These are phyloP conservation scores for Steinernema scapterisci DNA, from an alignment of 2,888 invertebrate genomes.

Conservation along the genomic window DNA sequence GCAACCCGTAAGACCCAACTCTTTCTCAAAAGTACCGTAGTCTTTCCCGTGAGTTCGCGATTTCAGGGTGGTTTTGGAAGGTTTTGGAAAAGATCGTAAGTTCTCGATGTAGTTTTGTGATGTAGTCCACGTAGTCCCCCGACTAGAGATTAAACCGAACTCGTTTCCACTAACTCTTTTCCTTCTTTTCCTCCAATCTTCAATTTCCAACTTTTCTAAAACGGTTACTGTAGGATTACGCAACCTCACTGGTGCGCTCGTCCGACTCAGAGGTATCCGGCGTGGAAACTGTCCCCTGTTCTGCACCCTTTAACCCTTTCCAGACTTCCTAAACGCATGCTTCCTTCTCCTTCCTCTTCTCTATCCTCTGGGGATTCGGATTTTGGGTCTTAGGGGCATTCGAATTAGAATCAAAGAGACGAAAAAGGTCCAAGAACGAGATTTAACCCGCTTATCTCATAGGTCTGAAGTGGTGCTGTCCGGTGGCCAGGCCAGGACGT, in stretches of 20 bases:
- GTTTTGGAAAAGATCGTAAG: neutral
- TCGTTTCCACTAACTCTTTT: slow-evolving; percentile 24
- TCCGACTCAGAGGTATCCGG: slow-evolving; percentile 24
- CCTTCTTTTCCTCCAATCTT: neutral
- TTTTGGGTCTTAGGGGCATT: neutral
- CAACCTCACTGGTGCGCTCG: slow-evolving; percentile 24
- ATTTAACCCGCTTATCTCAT: neutral
- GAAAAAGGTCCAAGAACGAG: neutral
- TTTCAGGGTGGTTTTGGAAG: neutral
- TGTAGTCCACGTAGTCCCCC: neutral
- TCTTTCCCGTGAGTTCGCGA: slow-evolving; percentile 24
- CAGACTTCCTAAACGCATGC: neutral
- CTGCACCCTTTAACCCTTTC: slow-evolving; percentile 21
- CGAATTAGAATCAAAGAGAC: too few species aligned
- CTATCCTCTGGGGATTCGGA: neutral
- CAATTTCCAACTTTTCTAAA: neutral
- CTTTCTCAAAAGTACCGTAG: neutral
- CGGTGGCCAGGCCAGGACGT: slow-evolving; percentile 12
- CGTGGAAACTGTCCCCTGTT: slow-evolving; percentile 24
- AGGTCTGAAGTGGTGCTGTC: slow-evolving; percentile 31
- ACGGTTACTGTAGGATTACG: slow-evolving; percentile 7
- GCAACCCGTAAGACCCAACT: neutral
- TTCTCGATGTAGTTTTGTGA: slow-evolving; percentile 28
- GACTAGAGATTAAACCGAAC: neutral
- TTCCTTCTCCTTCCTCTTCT: neutral